A percentile compares a stretch with the other conserved stretches of the same genome.
phyloP scores from a whole-genome alignment of 2,888 invertebrate genomes.

The Automeris io region DNA sequence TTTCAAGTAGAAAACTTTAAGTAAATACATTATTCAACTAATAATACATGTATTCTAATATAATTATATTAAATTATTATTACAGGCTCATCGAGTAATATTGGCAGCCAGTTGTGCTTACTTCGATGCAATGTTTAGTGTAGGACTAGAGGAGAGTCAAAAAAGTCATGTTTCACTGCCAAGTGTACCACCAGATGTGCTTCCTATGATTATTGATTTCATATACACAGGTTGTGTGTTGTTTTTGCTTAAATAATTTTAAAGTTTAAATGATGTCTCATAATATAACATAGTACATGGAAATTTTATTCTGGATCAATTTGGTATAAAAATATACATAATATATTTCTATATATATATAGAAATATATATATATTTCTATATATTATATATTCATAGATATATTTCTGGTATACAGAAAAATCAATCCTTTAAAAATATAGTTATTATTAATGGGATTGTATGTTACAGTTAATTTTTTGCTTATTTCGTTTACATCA shows the following conservation, averaged over 20 bases:
- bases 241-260: too few species aligned
- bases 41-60: background rate
- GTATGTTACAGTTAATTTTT: too few species aligned
- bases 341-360: too few species aligned
- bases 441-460: too few species aligned
- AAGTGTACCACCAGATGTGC: slow-evolving; percentile 84
- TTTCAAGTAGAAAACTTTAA: background rate
- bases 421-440: too few species aligned
- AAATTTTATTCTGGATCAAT: too few species aligned
- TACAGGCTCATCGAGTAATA: slow-evolving; percentile 89
- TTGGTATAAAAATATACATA: too few species aligned
- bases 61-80: slow-evolving; percentile 16
- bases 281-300: background rate
- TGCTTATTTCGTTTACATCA: too few species aligned
- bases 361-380: too few species aligned
- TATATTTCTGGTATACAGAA: too few species aligned
- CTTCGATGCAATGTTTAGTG: slow-evolving; percentile 95
- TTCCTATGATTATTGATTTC: slow-evolving; percentile 88
- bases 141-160: slow-evolving; percentile 88
- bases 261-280: background rate
- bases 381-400: too few species aligned
- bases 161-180: slow-evolving; percentile 88
- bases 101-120: slow-evolving; percentile 93
- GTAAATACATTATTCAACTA: background rate
- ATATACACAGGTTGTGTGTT: slow-evolving; percentile 91